Conservation (phyloP, 2,797 vertebrate species). For the Pelodytes ibericus region DNA sequence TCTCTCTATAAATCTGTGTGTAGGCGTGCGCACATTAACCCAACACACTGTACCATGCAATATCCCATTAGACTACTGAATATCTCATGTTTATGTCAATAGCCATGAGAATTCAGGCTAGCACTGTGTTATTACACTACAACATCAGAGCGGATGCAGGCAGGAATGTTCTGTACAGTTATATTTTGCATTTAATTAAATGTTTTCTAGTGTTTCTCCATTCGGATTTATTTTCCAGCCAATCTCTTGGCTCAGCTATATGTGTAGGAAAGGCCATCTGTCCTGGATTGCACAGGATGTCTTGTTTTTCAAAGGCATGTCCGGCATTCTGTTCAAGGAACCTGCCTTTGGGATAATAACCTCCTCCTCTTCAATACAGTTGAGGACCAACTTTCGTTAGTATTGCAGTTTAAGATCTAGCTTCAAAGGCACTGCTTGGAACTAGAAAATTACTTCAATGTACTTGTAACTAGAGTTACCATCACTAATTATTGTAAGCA, state of each 20-base stretch:
- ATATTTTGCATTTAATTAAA: not conserved
- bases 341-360: not conserved
- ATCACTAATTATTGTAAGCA: too few relatives aligned
- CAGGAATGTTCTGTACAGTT: not conserved
- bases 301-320: not conserved
- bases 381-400: not conserved
- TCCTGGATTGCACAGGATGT: not conserved
- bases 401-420: not conserved
- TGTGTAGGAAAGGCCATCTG: slow-evolving; percentile 2
- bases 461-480: too few relatives aligned
- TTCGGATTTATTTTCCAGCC: not conserved
- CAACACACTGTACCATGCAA: not conserved
- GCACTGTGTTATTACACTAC: not conserved
- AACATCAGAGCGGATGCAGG: not conserved
- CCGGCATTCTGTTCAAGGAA: not conserved
- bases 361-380: not conserved
- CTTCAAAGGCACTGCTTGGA: too few relatives aligned
- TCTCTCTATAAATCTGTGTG: slow-evolving; percentile 24
- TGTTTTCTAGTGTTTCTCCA: not conserved
- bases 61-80: not conserved
- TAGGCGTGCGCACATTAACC: slow-evolving; percentile 12
- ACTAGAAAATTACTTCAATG: too few relatives aligned
- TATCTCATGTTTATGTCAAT: not conserved
- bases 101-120: not conserved
- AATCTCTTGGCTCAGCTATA: not conserved